phyloP scores from a whole-genome alignment of 2,797 vertebrate genomes.

The Neostethus bicornis region DNA sequence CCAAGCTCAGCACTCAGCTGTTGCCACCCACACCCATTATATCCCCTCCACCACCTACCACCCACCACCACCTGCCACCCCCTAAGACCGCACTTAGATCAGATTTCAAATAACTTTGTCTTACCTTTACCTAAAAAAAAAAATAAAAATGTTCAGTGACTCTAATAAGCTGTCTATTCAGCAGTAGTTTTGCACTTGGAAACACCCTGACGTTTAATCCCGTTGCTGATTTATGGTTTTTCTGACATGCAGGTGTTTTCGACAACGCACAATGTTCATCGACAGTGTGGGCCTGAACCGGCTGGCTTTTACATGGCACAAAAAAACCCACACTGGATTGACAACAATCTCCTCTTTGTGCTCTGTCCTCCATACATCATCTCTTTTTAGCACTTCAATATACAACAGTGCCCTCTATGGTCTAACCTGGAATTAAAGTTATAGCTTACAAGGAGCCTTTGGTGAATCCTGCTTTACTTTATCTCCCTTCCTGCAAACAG shows the following conservation, averaged over 20 bases:
- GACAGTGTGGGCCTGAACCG: constrained; percentile 28
- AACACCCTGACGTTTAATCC: constrained; percentile 33
- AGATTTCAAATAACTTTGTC: constrained; percentile 73
- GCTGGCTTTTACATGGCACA: constrained; percentile 47
- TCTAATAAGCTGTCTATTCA: constrained; percentile 7
- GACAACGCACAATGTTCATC: constrained; percentile 34
- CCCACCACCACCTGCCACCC: constrained; percentile 58
- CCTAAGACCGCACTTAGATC: constrained; percentile 62
- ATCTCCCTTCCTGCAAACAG: constrained; percentile 14
- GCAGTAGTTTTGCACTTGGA: constrained; percentile 8
- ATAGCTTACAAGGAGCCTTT: background rate
- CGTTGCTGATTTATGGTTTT: constrained; percentile 24
- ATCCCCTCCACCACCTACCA: constrained; percentile 54
- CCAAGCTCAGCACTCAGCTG: constrained; percentile 69
- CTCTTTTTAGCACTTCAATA: constrained; percentile 30
- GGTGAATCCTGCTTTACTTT: constrained; percentile 8
- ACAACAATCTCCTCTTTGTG: constrained; percentile 68
- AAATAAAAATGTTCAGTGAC: constrained; percentile 35
- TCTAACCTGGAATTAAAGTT: constrained; percentile 29
- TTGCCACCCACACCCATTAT: constrained; percentile 78
- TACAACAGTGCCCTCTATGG: constrained; percentile 77
- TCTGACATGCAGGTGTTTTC: constrained; percentile 47
- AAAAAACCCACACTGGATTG: constrained; percentile 49
- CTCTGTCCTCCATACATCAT: constrained; percentile 34
- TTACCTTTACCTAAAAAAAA: constrained; percentile 67